These are phyloP conservation scores for Astreopora myriophthalma DNA, from an alignment of 64 coral and sea anemone species.

Conservation along the genomic window DNA sequence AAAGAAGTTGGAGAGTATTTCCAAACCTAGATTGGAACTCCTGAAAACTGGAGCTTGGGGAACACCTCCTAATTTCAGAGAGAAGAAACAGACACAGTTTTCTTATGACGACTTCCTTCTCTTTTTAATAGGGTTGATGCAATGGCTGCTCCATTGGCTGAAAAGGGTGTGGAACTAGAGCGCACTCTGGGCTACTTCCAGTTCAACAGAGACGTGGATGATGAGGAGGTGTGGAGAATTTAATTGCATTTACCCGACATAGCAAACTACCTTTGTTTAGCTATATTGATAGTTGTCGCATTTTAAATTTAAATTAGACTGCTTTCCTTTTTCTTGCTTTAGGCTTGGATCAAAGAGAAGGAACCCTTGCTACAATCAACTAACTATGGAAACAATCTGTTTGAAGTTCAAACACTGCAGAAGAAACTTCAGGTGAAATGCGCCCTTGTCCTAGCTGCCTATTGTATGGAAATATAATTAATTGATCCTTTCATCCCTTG, in stretches of 20 bases:
- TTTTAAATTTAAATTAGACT: background rate
- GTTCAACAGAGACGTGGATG: constrained; percentile 97
- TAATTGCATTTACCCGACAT: background rate
- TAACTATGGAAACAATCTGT: constrained; percentile 95
- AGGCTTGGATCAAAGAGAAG: constrained; percentile 97
- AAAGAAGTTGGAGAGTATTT: no score
- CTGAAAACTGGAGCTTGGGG: background rate
- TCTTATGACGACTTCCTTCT: background rate
- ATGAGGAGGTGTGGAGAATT: constrained; percentile 79
- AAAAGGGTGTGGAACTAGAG: constrained; percentile 86
- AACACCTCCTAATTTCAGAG: background rate
- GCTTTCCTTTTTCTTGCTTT: background rate
- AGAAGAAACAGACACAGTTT: background rate
- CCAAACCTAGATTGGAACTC: no score
- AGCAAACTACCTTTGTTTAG: background rate
- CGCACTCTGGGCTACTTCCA: constrained; percentile 93
- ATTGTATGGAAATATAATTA: background rate
- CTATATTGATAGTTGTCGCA: background rate
- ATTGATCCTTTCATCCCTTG: no score
- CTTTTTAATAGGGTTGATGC: constrained; percentile 71
- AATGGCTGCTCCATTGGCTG: constrained; percentile 79
- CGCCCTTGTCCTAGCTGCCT: no score
- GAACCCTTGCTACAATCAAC: constrained; percentile 90
- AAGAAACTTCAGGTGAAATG: constrained; percentile 88
- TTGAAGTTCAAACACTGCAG: constrained; percentile 92